A percentile compares a stretch with the other conserved stretches of the same genome.
These are phyloP conservation scores for Campaea margaritaria DNA, from an alignment of 2,888 invertebrate species.

Conservation along the genomic window DNA sequence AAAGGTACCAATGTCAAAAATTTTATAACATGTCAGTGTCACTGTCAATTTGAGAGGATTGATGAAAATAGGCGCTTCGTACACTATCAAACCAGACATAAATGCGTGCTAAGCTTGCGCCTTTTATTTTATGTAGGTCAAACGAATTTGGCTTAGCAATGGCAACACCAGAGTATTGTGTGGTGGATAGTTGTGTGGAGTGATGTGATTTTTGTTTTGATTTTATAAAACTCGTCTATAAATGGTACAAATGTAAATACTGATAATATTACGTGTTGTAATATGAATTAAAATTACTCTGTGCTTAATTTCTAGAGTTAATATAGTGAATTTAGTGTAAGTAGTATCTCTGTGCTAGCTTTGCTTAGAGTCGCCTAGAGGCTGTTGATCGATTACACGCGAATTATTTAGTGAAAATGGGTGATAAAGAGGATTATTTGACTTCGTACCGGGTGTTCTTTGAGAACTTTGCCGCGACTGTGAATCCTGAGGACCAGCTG, in stretches of 20 bases:
- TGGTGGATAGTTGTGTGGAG: constrained; percentile 47
- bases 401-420: constrained; percentile 65
- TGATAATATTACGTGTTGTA: constrained; percentile 45
- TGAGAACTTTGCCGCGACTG: constrained; percentile 88
- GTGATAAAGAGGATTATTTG: constrained; percentile 88
- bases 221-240: constrained; percentile 46
- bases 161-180: constrained; percentile 23
- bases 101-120: background rate
- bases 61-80: background rate
- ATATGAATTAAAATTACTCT: constrained; percentile 43
- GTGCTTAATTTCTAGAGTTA: constrained; percentile 46
- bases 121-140: background rate
- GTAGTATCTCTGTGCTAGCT: constrained; percentile 43
- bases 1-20: background rate
- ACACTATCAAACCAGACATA: background rate
- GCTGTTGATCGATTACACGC: constrained; percentile 60
- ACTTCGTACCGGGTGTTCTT: constrained; percentile 89
- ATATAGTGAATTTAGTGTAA: constrained; percentile 38
- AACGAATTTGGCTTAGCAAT: constrained; percentile 1
- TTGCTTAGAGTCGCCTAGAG: constrained; percentile 16
- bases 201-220: constrained; percentile 70
- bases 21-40: background rate
- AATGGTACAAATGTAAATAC: constrained; percentile 37
- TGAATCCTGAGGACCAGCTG: constrained; percentile 89
- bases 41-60: background rate